These are phyloP conservation scores for Acrobasis consociella DNA, from an alignment of 2,888 invertebrate species.

Conservation along the genomic window DNA sequence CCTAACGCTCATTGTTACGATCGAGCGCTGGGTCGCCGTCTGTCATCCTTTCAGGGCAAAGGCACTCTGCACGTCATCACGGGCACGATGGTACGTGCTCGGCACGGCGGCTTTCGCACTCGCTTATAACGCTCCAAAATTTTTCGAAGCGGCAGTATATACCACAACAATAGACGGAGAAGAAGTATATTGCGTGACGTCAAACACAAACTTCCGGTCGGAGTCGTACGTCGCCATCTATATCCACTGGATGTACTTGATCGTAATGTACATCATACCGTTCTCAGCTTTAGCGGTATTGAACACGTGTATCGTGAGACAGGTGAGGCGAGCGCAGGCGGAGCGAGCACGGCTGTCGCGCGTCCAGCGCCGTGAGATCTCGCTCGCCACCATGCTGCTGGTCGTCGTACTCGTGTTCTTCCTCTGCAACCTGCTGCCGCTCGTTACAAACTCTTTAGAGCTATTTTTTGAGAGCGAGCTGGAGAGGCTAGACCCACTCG, in stretches of 20 bases:
- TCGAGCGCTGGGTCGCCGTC: conserved; percentile 97
- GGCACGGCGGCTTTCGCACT: conserved; percentile 91
- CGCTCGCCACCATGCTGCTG: conserved; percentile 96
- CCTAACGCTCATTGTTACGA: conserved; percentile 93
- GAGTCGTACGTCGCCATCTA: conserved; percentile 91
- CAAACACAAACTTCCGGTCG: conserved; percentile 87
- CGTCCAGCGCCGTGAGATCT: conserved; percentile 95
- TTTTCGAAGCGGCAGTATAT: conserved; percentile 86
- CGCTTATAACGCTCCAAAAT: conserved; percentile 92
- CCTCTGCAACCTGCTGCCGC: conserved; percentile 93
- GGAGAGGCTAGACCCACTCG: conserved; percentile 84
- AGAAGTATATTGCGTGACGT: conserved; percentile 87
- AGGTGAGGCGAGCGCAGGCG: conserved; percentile 94
- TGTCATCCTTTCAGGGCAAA: conserved; percentile 94
- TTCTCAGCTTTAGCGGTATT: conserved; percentile 93
- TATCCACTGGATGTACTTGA: conserved; percentile 96
- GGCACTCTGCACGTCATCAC: conserved; percentile 93
- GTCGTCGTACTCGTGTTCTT: conserved; percentile 97
- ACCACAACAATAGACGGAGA: conserved; percentile 71
- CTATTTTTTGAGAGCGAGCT: conserved; percentile 83
- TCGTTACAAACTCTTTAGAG: conserved; percentile 93
- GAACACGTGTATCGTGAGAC: conserved; percentile 94
- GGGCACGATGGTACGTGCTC: conserved; percentile 93
- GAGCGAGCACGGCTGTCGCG: conserved; percentile 95
- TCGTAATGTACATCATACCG: conserved; percentile 97